A percentile compares a stretch with the other conserved stretches of the same genome.
Conservation (phyloP, 2,113 vertebrate species). For the Psittacus erithacus region DNA sequence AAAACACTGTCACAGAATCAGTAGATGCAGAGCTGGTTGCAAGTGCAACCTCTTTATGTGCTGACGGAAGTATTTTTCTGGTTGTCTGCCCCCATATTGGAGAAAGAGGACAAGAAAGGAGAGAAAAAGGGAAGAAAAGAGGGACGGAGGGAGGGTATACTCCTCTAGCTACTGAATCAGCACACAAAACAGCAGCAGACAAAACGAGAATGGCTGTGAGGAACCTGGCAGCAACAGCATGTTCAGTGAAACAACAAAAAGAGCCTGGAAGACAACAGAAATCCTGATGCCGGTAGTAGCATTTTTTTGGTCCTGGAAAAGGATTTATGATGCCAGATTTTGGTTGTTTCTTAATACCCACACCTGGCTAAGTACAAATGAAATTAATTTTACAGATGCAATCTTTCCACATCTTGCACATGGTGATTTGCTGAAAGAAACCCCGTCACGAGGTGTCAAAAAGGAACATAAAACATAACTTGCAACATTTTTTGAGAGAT, state of each 20-base stretch:
- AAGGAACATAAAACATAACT: slow-evolving; percentile 56
- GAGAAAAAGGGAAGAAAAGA: neutral
- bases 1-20: slow-evolving; percentile 25
- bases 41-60: neutral
- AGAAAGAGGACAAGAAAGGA: neutral
- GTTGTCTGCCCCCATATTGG: neutral
- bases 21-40: slow-evolving; percentile 50
- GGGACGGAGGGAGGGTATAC: neutral
- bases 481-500: slow-evolving; percentile 50
- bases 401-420: slow-evolving; percentile 69
- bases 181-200: neutral
- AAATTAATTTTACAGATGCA: slow-evolving; percentile 64
- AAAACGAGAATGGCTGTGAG: slow-evolving; percentile 27
- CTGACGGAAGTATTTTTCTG: slow-evolving; percentile 35
- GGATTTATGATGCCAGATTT: slow-evolving; percentile 33
- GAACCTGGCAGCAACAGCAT: neutral
- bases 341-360: slow-evolving; percentile 37
- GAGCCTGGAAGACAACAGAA: neutral
- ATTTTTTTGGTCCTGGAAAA: neutral
- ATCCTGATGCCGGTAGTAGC: neutral
- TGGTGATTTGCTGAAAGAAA: slow-evolving; percentile 55
- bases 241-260: slow-evolving; percentile 21
- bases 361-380: slow-evolving; percentile 67
- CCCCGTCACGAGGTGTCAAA: slow-evolving; percentile 39
- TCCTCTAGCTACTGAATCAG: slow-evolving; percentile 26